Base-by-base conservation (phyloP, 1,140 invertebrate species). In the Ooceraea biroi region DNA sequence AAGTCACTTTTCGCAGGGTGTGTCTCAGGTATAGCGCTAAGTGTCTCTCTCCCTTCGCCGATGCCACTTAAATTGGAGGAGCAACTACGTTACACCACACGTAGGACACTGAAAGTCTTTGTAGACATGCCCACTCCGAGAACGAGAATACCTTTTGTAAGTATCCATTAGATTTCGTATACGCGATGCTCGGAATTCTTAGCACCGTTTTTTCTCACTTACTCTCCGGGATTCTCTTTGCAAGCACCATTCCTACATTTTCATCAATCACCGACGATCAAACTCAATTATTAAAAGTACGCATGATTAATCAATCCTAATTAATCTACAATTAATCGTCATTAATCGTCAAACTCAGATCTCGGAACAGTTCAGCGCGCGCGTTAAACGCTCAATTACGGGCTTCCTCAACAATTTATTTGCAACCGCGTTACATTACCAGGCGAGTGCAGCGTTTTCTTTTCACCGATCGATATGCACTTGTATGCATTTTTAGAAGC, bases 31-130 rank as follows among this genome's bases (percentile, higher is more conserved):
- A 83, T 83, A 22, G 89, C 80, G 44, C 86, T 86, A 61, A 89
- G 86, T 50, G 19, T 88, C 0, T 82, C 89, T n/a, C 66, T 57
- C 0, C 55, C 84, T 11, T 55, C 85, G 22, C 27, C 86, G 25
- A 27, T 55, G 11, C 72, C 89, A 0, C 57, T 55, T 57, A 82
- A 76, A 52, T 27, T 74, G 14, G 82, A 90, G 0, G 88, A 90
- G 7, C 72, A 84, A 19, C n/a, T n/a, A n/a, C 66, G 27, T 7
- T 89, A 86, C 22, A 89, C 89, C 50, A 90, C 89, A 12, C 88
- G 88, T 19, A 87, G 86, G 25, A 85, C 41, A 8, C 44, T 76
- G 11, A 83, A 85, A 55, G 27, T 89, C n/a, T 7, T 30, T 5
- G 10, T 90, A 19, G 84, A 88, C 0, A 27, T 85, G n/a, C 84